Evolutionary conservation across 2,797 vertebrate genomes (phyloP).

Genomic region (Tokudaia muenninki): DNA sequence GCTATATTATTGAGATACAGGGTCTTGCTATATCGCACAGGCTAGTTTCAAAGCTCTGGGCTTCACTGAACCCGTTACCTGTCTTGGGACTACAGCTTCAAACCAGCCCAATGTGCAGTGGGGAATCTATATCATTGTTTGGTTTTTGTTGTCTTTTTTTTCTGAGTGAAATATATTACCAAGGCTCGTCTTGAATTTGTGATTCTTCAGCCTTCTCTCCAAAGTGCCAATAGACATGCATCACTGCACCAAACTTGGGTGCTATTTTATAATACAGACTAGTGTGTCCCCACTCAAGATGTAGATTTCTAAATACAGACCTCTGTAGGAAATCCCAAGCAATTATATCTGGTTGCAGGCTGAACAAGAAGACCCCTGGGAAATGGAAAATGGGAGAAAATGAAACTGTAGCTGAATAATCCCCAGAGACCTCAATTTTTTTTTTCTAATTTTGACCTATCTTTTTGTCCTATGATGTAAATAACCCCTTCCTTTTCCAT

Average conservation of each 20-base stretch:
- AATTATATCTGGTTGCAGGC: not conserved
- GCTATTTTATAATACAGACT: slow-evolving; percentile 37
- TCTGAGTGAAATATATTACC: not conserved
- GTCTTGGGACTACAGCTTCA: not conserved
- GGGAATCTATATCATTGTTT: not conserved
- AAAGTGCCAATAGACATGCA: not conserved
- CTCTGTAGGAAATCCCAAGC: not conserved
- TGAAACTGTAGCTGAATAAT: not conserved
- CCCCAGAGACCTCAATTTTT: not conserved
- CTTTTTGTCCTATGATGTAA: not conserved
- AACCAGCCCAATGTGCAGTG: not conserved
- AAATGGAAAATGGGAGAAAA: not conserved
- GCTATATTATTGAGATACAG: not conserved
- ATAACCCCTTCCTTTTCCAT: not conserved
- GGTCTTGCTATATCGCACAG: not conserved
- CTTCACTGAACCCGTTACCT: not conserved
- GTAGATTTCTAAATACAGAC: not conserved
- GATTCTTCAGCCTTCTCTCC: not conserved
- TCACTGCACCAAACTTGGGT: too few relatives aligned
- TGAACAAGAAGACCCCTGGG: not conserved
- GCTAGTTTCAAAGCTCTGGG: not conserved
- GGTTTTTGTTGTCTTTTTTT: not conserved
- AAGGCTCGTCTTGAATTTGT: not conserved
- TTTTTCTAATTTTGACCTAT: slow-evolving; percentile 6
- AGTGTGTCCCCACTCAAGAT: not conserved